A percentile compares a stretch with the other conserved stretches of the same genome.
Evolutionary conservation across 2,888 invertebrate genomes (phyloP).

Genomic region (Eupithecia centaureata): DNA sequence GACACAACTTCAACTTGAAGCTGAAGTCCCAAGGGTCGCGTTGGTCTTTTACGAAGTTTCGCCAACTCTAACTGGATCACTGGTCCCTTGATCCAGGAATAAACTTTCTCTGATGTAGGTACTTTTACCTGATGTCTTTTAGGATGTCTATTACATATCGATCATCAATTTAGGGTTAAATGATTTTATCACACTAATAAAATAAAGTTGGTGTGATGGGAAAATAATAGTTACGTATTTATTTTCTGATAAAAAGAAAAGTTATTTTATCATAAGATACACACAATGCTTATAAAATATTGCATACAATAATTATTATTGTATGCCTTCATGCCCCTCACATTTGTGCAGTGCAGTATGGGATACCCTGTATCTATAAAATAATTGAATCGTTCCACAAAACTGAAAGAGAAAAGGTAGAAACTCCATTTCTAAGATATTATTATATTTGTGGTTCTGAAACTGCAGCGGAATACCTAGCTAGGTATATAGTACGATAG

Average conservation of each 20-base stretch:
- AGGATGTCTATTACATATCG: no score
- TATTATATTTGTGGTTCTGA: not conserved
- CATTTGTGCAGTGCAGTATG: no score
- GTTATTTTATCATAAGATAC: no score
- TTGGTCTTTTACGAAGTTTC: not conserved
- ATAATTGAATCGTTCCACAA: not conserved
- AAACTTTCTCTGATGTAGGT: not conserved
- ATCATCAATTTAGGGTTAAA: no score
- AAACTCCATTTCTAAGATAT: not conserved
- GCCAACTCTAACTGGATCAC: not conserved
- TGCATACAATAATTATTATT: no score
- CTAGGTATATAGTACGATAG: constrained; percentile 1
- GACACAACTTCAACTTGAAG: not conserved
- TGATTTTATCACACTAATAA: no score
- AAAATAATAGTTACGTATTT: no score
- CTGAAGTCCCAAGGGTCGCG: not conserved
- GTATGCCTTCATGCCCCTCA: no score
- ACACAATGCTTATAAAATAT: no score
- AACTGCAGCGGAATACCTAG: not conserved
- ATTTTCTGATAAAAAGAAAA: no score
- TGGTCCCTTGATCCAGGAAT: not conserved
- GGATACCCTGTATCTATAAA: not conserved
- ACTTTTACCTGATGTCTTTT: not conserved
- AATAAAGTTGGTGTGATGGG: no score
- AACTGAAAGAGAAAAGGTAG: not conserved